Percentiles rank a stretch among this genome's conserved stretches.
These are phyloP conservation scores for Oryzias javanicus DNA, from an alignment of 2,113 vertebrate genomes.

Conservation along the genomic window DNA sequence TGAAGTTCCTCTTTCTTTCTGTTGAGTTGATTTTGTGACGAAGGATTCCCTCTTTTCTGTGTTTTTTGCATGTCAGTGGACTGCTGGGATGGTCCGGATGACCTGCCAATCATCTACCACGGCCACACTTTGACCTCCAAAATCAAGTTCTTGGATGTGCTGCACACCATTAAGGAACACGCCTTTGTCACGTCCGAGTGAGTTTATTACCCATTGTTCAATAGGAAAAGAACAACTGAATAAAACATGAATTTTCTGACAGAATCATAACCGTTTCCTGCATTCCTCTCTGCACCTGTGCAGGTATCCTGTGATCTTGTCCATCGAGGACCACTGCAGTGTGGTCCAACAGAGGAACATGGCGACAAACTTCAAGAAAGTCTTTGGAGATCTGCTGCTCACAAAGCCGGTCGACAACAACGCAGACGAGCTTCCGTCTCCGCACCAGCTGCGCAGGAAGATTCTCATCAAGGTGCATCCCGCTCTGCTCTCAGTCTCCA, in stretches of 20 bases:
- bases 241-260: no score
- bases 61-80: slow-evolving; percentile 74
- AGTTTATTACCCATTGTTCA: slow-evolving; percentile 36
- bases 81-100: slow-evolving; percentile 88
- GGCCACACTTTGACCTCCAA: slow-evolving; percentile 88
- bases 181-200: slow-evolving; percentile 86
- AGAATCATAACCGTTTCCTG: no score
- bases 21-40: background rate
- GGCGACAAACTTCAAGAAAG: slow-evolving; percentile 87
- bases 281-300: background rate
- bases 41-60: background rate
- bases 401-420: slow-evolving; percentile 84
- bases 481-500: no score
- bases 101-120: slow-evolving; percentile 89
- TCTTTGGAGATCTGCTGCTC: slow-evolving; percentile 87
- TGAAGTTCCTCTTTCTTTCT: background rate
- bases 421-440: slow-evolving; percentile 83
- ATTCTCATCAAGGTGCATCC: slow-evolving; percentile 85
- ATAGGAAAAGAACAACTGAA: no score
- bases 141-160: slow-evolving; percentile 88
- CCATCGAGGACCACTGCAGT: slow-evolving; percentile 90
- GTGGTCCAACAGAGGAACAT: slow-evolving; percentile 90
- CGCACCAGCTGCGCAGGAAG: slow-evolving; percentile 84
- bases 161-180: slow-evolving; percentile 87
- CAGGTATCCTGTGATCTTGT: slow-evolving; percentile 86